Evolutionary conservation across 2,113 vertebrate genomes (phyloP).

Genomic region (Nothoprocta perdicaria): DNA sequence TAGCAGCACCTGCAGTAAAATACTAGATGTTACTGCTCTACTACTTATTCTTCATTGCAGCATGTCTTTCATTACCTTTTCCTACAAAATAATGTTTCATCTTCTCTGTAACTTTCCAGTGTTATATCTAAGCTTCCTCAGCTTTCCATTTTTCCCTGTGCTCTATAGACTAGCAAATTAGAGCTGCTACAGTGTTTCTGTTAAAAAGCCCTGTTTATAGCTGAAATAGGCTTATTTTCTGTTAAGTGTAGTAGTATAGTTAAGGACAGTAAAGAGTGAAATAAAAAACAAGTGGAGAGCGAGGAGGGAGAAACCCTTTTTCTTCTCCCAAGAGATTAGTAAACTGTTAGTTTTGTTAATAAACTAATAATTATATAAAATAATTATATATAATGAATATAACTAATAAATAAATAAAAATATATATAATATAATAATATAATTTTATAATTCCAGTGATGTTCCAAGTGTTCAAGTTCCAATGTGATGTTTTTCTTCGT

Average conservation of each 20-base stretch:
- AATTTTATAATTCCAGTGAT: too few relatives aligned
- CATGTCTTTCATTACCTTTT: background rate
- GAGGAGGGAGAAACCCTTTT: background rate
- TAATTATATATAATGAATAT: too few relatives aligned
- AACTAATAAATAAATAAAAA: too few relatives aligned
- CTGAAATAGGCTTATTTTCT: background rate
- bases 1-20: background rate
- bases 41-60: background rate
- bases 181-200: background rate
- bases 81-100: background rate
- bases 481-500: background rate
- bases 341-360: too few relatives aligned
- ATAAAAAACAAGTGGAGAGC: background rate
- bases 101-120: background rate
- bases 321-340: background rate
- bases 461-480: too few relatives aligned
- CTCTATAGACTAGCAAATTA: background rate
- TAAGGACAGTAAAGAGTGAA: background rate
- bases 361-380: too few relatives aligned
- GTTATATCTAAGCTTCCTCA: background rate
- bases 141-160: background rate
- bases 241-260: background rate
- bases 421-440: too few relatives aligned
- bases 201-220: background rate
- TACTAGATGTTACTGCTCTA: background rate